phyloP scores from a whole-genome alignment of 2,113 vertebrate species.

The Silurus meridionalis region DNA sequence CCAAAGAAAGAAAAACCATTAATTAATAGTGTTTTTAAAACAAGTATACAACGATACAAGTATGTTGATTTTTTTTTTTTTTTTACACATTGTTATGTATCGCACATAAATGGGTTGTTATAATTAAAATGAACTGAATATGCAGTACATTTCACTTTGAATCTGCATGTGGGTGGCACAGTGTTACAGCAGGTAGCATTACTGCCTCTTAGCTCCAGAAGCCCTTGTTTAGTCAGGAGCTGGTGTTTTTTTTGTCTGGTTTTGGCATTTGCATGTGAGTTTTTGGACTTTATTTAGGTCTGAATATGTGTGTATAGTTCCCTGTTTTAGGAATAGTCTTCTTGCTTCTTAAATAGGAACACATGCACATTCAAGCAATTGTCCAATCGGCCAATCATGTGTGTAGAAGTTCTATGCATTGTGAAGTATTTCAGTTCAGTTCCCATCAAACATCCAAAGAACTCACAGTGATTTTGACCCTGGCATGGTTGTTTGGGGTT shows the following conservation, averaged over 20 bases:
- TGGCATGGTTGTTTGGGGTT: background rate
- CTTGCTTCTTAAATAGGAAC: background rate
- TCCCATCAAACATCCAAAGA: background rate
- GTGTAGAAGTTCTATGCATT: background rate
- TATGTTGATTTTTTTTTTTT: background rate
- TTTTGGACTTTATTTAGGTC: background rate
- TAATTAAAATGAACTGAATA: background rate
- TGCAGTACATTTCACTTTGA: background rate
- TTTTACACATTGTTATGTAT: background rate
- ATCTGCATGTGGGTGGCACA: background rate
- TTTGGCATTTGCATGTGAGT: background rate
- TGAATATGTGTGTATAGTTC: background rate
- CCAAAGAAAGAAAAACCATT: no score
- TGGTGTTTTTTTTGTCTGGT: background rate
- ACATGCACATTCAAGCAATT: background rate
- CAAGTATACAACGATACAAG: background rate
- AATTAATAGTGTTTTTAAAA: background rate
- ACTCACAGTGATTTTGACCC: background rate
- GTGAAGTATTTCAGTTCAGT: background rate
- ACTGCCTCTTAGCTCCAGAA: background rate
- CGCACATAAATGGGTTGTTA: background rate
- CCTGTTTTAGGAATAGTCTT: background rate
- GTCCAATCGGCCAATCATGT: background rate
- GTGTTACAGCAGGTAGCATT: background rate
- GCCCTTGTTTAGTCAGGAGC: background rate